These are phyloP conservation scores for Colinus virginianus DNA, from an alignment of 2,113 vertebrate species.

Conservation along the genomic window DNA sequence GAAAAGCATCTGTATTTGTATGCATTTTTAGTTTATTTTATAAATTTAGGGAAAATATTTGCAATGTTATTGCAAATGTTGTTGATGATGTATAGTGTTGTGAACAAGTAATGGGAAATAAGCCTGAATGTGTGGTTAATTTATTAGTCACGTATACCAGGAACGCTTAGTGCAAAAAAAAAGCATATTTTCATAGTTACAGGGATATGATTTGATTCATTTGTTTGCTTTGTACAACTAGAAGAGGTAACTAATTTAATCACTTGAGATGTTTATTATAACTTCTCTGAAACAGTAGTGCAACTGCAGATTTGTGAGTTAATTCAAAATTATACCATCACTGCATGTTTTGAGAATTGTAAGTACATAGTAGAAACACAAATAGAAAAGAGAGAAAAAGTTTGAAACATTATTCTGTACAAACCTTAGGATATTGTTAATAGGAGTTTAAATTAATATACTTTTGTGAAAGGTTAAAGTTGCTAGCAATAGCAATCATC, in stretches of 20 bases:
- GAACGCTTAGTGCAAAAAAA: background rate
- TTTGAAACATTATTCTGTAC: background rate
- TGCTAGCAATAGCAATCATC: slow-evolving; percentile 32
- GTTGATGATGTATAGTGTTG: background rate
- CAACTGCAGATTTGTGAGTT: background rate
- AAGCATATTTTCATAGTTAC: background rate
- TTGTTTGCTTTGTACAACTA: background rate
- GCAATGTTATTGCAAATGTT: background rate
- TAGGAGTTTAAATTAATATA: background rate
- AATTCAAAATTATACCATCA: background rate
- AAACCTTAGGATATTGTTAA: background rate
- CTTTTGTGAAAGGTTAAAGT: slow-evolving; percentile 20
- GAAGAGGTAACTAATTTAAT: slow-evolving; percentile 33
- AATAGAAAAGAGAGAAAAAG: background rate
- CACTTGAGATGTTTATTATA: slow-evolving; percentile 43
- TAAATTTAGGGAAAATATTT: slow-evolving; percentile 29
- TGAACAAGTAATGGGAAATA: background rate
- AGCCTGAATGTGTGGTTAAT: background rate
- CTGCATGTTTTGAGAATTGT: background rate
- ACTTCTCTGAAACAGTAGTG: slow-evolving; percentile 49
- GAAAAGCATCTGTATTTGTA: background rate
- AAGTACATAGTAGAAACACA: background rate
- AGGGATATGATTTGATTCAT: background rate
- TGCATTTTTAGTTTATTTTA: background rate
- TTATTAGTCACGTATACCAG: background rate